Evolutionary conservation across 2,888 invertebrate genomes (phyloP).

Genomic region (Aethes cnicana): DNA sequence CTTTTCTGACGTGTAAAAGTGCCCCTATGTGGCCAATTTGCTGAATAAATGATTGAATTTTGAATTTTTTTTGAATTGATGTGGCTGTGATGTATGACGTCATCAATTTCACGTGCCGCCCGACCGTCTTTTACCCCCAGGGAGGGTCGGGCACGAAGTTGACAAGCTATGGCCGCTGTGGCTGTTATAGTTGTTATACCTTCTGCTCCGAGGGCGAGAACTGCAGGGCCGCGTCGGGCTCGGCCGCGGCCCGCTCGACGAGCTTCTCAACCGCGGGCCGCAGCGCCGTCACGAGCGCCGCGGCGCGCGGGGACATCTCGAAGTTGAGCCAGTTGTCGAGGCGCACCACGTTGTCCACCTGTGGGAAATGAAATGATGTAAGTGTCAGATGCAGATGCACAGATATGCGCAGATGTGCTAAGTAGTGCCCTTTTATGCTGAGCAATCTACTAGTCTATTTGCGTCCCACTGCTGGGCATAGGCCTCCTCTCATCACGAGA

Average conservation of each 20-base stretch:
- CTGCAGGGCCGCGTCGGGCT: constrained; percentile 89
- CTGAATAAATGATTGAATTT: too few relatives aligned
- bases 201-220: constrained; percentile 84
- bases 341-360: constrained; percentile 87
- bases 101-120: too few relatives aligned
- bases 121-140: too few relatives aligned
- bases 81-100: too few relatives aligned
- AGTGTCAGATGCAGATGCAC: not conserved
- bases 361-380: constrained; percentile 2
- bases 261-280: constrained; percentile 94
- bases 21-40: too few relatives aligned
- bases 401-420: not conserved
- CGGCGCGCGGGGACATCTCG: constrained; percentile 89
- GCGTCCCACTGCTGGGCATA: too few relatives aligned
- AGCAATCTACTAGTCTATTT: too few relatives aligned
- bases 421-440: not conserved
- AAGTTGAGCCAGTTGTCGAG: constrained; percentile 98
- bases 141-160: too few relatives aligned
- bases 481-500: too few relatives aligned
- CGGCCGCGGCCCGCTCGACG: constrained; percentile 89
- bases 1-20: too few relatives aligned
- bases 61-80: too few relatives aligned
- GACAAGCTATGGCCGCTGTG: too few relatives aligned
- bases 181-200: constrained; percentile 74
- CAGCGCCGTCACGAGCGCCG: constrained; percentile 91